These are phyloP conservation scores for Hoplostethus mediterraneus DNA, from an alignment of 2,797 vertebrate species.

Conservation along the genomic window DNA sequence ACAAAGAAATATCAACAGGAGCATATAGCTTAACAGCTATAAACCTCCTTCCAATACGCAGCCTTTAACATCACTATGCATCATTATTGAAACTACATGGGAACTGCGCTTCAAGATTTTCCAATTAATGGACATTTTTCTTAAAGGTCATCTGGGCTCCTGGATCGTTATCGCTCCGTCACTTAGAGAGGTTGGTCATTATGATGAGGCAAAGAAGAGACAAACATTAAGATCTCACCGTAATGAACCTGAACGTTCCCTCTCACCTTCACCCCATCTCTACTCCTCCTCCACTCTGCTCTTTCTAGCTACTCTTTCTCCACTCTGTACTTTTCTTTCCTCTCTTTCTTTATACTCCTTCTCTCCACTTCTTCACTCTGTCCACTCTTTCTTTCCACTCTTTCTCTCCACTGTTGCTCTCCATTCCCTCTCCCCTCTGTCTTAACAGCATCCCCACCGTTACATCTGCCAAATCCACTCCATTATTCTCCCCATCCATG, in stretches of 20 bases:
- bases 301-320: constrained; percentile 23
- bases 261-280: constrained; percentile 47
- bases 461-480: not conserved
- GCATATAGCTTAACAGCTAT: not conserved
- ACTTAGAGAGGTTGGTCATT: constrained; percentile 55
- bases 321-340: not conserved
- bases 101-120: constrained; percentile 23
- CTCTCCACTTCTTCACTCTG: not conserved
- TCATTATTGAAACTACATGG: constrained; percentile 11
- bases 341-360: not conserved
- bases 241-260: constrained; percentile 65
- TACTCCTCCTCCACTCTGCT: constrained; percentile 14
- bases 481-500: not conserved
- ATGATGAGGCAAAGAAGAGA: constrained; percentile 53
- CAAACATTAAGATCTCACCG: constrained; percentile 51
- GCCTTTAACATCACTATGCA: constrained; percentile 5
- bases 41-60: not conserved
- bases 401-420: not conserved
- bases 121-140: constrained; percentile 44
- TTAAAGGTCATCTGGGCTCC: constrained; percentile 58
- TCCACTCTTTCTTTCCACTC: constrained; percentile 18
- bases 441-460: not conserved
- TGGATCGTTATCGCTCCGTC: constrained; percentile 63
- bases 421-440: not conserved
- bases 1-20: not conserved